Percentiles rank a stretch among this genome's conserved stretches.
Evolutionary conservation across 2,113 vertebrate species (phyloP).

Genomic region (Malaclemys terrapin): DNA sequence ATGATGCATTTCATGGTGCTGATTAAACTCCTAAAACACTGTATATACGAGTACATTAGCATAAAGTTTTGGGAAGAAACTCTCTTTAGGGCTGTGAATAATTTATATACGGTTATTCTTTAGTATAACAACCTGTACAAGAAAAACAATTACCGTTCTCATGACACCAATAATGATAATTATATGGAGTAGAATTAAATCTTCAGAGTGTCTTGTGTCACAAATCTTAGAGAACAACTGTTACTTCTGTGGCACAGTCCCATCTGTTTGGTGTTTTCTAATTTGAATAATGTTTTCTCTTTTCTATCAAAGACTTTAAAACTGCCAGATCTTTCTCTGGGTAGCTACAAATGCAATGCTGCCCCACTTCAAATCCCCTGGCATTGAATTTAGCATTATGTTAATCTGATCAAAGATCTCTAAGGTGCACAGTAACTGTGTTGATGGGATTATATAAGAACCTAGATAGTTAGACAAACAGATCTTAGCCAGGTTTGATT

Average conservation of each 20-base stretch:
- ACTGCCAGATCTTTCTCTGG: rapidly evolving
- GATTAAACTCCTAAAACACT: not conserved
- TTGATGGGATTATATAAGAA: not conserved
- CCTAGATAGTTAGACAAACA: not conserved
- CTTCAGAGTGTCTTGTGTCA: not conserved
- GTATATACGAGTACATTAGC: not conserved
- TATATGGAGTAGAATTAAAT: not conserved
- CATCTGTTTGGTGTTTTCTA: not conserved
- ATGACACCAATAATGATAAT: not conserved
- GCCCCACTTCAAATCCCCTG: not conserved
- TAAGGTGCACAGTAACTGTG: not conserved
- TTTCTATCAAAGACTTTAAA: not conserved
- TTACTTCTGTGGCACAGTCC: not conserved
- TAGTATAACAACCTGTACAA: not conserved
- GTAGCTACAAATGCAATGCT: not conserved
- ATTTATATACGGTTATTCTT: not conserved
- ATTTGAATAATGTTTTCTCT: not conserved
- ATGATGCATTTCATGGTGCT: not conserved
- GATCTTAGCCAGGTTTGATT: not conserved
- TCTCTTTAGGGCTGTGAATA: not conserved
- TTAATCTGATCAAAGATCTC: not conserved
- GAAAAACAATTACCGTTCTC: not conserved
- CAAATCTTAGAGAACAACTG: not conserved
- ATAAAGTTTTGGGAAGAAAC: conserved; percentile 6
- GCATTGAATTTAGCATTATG: not conserved